These are phyloP conservation scores for Cherax quadricarinatus DNA, from an alignment of 1,140 invertebrate species.

Conservation along the genomic window DNA sequence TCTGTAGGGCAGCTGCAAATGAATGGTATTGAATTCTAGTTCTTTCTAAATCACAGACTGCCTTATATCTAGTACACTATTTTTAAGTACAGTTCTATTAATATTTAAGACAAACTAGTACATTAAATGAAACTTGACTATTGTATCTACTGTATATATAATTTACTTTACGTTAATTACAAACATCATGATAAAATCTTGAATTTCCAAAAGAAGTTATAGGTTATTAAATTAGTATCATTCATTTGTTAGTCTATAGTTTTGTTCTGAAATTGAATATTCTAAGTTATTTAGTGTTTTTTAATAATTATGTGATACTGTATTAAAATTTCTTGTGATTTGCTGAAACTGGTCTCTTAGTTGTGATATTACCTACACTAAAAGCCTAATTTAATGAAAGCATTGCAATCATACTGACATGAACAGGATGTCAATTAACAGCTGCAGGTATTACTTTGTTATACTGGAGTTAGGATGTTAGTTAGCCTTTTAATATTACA, in stretches of 20 bases:
- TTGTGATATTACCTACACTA: not conserved
- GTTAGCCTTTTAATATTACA: not conserved
- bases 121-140: not conserved
- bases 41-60: not conserved
- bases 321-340: too few species aligned
- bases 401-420: not conserved
- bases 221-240: slow-evolving; percentile 18
- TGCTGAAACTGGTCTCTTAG: not conserved
- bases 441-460: not conserved
- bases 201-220: not conserved
- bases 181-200: not conserved
- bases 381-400: not conserved
- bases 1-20: slow-evolving; percentile 27
- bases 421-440: not conserved
- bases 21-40: not conserved
- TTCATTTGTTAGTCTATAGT: slow-evolving; percentile 10
- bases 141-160: not conserved
- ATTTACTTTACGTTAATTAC: not conserved
- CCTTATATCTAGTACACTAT: not conserved
- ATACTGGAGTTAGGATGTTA: not conserved
- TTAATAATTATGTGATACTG: not conserved
- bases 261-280: not conserved
- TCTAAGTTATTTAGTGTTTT: not conserved
- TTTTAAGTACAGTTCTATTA: not conserved
- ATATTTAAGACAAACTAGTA: slow-evolving; percentile 5